Evolutionary conservation across 2,797 vertebrate genomes (phyloP), one percentile per base, ranked within the genome.

Genomic region (Aotus griseimembra): DNA sequence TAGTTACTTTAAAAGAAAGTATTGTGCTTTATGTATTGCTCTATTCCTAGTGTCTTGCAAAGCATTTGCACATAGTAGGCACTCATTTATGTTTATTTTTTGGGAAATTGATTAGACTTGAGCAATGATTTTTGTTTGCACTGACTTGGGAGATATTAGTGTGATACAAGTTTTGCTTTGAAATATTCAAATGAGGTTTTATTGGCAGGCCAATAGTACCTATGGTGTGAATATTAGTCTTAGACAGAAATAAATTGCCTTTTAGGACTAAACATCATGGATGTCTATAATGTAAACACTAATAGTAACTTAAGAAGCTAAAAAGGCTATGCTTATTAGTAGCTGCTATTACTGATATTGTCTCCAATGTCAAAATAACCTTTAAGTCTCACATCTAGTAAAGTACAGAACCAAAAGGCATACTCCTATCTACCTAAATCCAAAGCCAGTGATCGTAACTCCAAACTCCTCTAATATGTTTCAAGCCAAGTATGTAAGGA

Each of bases 141-240:
- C 33, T 81, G 48, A 88, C 52, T 92, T 36, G 14, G 70, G 41
- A 30, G 36, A 90, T 85, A 84, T 93, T 96, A 33, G 5, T 33
- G 50, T 90, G 86, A 83, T 79, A 61, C 57, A 85, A 72, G 22
- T 80, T 97, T 96, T 64, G 36, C 77, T 94, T 93, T 76, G 48
- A 87, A 76, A 86, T 92, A 76, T 79, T 67, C 58, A 89, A 89
- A 76, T 33, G 89, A 57, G 24, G 10, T 86, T 96, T 98, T 89
- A 77, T 3, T 94, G 50, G 14, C 33, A 92, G 61, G 67, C 92
- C 92, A 28, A 83, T 85, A 91, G 61, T 36, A 19, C 33, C 61
- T 86, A 46, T 80, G 22, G 3, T 79, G 61, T 81, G 77, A 67
- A 14, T 81, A 72, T 89, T 89, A 87, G 80, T 64, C 96, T 91